Conservation (phyloP, 2,797 vertebrate genomes). For the Erethizon dorsatum region DNA sequence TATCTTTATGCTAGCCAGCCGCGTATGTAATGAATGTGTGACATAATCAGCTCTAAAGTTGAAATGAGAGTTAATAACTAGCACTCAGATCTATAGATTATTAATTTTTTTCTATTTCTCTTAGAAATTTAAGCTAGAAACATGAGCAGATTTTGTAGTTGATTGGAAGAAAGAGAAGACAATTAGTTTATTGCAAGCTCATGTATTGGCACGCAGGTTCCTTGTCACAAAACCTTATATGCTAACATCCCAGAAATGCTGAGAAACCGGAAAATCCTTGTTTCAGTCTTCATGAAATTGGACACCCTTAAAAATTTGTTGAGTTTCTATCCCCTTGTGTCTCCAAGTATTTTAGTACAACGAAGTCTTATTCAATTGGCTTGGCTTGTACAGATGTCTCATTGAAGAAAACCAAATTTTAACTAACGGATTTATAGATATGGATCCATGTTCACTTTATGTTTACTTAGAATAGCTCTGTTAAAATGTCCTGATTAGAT, state of each 20-base stretch:
- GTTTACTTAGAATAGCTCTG: neutral
- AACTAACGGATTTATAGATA: conserved; percentile 4
- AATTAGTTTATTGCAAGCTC: neutral
- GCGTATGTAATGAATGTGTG: neutral
- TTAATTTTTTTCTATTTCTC: neutral
- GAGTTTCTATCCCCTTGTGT: neutral
- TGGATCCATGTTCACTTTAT: neutral
- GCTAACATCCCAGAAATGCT: neutral
- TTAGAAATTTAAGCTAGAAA: neutral
- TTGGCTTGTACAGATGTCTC: neutral
- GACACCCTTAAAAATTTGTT: neutral
- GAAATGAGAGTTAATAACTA: neutral
- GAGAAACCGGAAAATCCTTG: neutral
- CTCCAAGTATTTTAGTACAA: neutral
- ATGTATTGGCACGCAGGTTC: neutral
- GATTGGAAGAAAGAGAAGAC: neutral
- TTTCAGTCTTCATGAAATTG: neutral
- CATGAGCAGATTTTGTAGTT: neutral
- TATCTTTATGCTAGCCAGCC: neutral
- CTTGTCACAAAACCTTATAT: neutral
- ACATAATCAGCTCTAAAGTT: neutral
- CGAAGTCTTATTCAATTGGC: neutral
- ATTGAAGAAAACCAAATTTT: neutral
- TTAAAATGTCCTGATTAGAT: neutral
- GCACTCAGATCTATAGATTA: neutral